Percentiles rank a stretch among this genome's conserved stretches.
Evolutionary conservation across 2,797 vertebrate genomes (phyloP).

Genomic region (Falco biarmicus): DNA sequence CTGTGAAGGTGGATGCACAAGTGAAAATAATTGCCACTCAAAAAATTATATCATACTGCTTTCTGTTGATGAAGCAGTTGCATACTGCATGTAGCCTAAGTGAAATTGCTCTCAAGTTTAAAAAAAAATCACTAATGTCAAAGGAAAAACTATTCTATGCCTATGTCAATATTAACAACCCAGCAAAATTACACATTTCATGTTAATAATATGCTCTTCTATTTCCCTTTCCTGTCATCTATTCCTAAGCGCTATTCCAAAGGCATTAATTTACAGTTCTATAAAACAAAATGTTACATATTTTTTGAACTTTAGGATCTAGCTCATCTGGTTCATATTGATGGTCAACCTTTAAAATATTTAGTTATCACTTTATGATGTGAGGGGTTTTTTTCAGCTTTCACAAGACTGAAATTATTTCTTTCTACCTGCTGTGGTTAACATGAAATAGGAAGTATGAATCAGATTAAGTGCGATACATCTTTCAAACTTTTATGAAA

Average conservation of each 20-base stretch:
- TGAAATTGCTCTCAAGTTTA: neutral
- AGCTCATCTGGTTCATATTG: neutral
- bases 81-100: neutral
- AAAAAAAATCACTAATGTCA: neutral
- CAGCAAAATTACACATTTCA: neutral
- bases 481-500: neutral
- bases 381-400: neutral
- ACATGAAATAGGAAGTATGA: neutral
- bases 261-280: neutral
- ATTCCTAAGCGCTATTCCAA: neutral
- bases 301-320: neutral
- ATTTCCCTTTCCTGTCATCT: neutral
- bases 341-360: neutral
- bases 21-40: conserved; percentile 56
- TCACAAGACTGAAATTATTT: neutral
- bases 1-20: neutral
- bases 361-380: neutral
- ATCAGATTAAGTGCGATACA: neutral
- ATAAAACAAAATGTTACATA: neutral
- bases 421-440: neutral
- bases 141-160: neutral
- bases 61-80: neutral
- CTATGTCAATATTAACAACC: neutral
- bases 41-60: neutral
- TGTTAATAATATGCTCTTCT: neutral